Evolutionary conservation across 1,140 invertebrate species (phyloP), one percentile per base, ranked within the genome.

Genomic region (Zaprionus gabonicus): DNA sequence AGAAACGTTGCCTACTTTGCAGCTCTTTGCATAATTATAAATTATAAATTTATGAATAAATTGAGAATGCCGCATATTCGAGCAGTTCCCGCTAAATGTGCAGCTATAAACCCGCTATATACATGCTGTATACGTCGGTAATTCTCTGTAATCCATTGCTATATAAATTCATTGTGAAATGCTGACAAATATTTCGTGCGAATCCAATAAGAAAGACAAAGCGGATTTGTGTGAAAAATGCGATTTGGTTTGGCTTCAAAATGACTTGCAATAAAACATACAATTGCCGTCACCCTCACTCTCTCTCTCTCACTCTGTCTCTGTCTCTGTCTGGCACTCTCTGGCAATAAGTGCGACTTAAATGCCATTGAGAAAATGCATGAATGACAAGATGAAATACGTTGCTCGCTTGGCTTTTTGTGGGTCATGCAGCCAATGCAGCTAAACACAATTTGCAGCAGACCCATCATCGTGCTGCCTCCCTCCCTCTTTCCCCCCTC

Each of bases 401-500:
- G 34, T 56, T 62, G 56, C 59, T 59, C 58, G 59, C 23, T 51
- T 36, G 62, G 4, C 57, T 36, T 76, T 66, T 62, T 77, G 56
- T 64, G 57, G 65, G 25, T 63, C 13, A 49, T 64, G 23, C 70
- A 55, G 17, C 38, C 70, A 72, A 51, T 79, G 66, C 60, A 79
- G 68, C 69, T 58, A 86, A 81, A 77, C 70, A 71, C 67, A 75
- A 84, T 84, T 84, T 75, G 73, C 78, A 84, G 78, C 74, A 60
- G 12, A 13, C 13, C 31, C 20, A 36, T 62, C 41, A 23, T 10
- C 15, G 13, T 12, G 7, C 27, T 25, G 46, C 5, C 17, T 17
- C 67, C 25, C 31, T 38, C 23, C 4, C 15, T 25, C 23, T 1
- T 23, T 23, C 23, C 4, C 15, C 17, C 56, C 12, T 13, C 31